These are phyloP conservation scores for Chionomys nivalis DNA, from an alignment of 2,113 vertebrate genomes.

Conservation along the genomic window DNA sequence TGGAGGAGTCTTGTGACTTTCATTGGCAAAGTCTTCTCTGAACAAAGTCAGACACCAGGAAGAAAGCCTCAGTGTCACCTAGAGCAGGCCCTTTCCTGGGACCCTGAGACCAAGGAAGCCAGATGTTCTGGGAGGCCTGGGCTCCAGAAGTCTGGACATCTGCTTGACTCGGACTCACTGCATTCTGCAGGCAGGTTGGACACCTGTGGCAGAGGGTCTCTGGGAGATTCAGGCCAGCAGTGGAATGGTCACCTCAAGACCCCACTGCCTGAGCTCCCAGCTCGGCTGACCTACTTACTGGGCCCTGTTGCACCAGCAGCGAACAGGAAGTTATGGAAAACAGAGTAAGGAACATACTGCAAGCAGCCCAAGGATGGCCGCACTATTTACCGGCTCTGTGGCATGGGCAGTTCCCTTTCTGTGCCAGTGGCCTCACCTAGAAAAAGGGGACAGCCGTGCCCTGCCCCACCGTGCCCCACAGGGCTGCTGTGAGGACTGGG, in stretches of 20 bases:
- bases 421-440: not conserved
- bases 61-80: accelerated
- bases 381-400: not conserved
- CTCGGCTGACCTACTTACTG: not conserved
- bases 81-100: not conserved
- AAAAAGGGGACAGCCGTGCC: not conserved
- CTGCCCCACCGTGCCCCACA: not conserved
- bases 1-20: not conserved
- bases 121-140: not conserved
- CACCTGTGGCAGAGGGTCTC: not conserved
- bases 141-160: not conserved
- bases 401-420: accelerated
- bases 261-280: not conserved
- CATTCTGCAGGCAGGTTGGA: not conserved
- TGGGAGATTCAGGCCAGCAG: not conserved
- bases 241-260: not conserved
- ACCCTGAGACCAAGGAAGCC: not conserved
- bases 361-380: accelerated
- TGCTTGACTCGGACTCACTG: not conserved
- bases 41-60: not conserved
- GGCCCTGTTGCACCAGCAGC: not conserved
- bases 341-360: not conserved
- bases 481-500: not conserved
- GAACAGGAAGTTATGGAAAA: not conserved
- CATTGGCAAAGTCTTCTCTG: not conserved